These are phyloP conservation scores for Capreolus pygargus DNA, from an alignment of 2,113 vertebrate genomes.

Conservation along the genomic window DNA sequence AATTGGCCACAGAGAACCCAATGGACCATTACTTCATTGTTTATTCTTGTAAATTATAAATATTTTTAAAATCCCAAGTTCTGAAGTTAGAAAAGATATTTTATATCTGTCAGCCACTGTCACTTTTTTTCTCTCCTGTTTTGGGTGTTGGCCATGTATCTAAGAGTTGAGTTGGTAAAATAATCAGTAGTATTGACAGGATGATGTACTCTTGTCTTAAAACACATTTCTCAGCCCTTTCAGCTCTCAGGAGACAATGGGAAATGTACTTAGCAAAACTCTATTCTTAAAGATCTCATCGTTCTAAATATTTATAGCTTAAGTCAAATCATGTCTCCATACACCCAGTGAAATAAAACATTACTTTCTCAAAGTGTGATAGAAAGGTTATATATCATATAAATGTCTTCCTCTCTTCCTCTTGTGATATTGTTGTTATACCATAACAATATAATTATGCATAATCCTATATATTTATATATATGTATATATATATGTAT, in stretches of 20 bases:
- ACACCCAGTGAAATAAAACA: not conserved
- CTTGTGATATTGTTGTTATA: not conserved
- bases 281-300: not conserved
- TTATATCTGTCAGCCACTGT: not conserved
- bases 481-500: not conserved
- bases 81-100: not conserved
- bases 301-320: not conserved
- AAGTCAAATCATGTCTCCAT: not conserved
- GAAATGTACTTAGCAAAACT: not conserved
- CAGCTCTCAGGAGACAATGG: not conserved
- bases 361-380: not conserved
- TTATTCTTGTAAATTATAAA: constrained; percentile 58
- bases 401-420: not conserved
- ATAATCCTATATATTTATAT: not conserved
- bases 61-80: constrained; percentile 35
- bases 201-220: not conserved
- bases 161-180: not conserved
- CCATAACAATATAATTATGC: not conserved
- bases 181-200: not conserved
- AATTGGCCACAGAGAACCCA: constrained; percentile 13
- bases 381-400: not conserved
- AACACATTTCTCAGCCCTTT: not conserved
- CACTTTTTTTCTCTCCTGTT: not conserved
- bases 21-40: constrained; percentile 50
- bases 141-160: not conserved